Conservation (phyloP, 37 sponge, comb jelly and placozoan genomes). For the Amphimedon queenslandica region DNA sequence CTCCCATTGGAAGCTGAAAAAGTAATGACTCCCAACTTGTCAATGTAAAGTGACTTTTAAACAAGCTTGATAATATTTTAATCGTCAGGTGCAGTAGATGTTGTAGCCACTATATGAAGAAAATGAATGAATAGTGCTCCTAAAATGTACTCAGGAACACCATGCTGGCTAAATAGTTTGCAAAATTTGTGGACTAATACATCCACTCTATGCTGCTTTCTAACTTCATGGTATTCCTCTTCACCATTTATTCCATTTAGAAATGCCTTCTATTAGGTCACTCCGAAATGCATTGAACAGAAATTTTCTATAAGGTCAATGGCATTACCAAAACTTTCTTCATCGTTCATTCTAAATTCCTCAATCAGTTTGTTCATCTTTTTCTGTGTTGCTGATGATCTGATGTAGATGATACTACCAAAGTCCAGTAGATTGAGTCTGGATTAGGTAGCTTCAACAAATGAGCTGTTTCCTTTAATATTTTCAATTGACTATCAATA, state of each 20-base stretch:
- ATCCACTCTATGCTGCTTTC: background rate
- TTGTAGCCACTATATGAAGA: background rate
- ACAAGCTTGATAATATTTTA: background rate
- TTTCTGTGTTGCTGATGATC: slow-evolving; percentile 51
- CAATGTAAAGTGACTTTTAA: background rate
- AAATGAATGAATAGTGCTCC: background rate
- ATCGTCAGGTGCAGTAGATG: background rate
- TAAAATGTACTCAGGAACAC: slow-evolving; percentile 9
- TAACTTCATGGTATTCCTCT: background rate
- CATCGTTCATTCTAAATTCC: slow-evolving; percentile 29
- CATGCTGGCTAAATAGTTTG: slow-evolving; percentile 6
- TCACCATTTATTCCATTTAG: background rate
- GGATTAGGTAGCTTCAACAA: slow-evolving; percentile 36
- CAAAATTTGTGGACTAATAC: slow-evolving; percentile 6
- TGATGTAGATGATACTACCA: slow-evolving; percentile 42
- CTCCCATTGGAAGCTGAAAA: slow-evolving; percentile 41
- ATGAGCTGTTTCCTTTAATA: slow-evolving; percentile 18
- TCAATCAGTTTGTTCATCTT: slow-evolving; percentile 38
- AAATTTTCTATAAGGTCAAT: slow-evolving; percentile 40
- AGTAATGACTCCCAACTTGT: slow-evolving; percentile 50
- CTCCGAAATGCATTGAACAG: slow-evolving; percentile 59
- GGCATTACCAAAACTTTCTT: slow-evolving; percentile 22
- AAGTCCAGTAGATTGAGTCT: slow-evolving; percentile 43
- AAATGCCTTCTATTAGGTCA: slow-evolving; percentile 50
- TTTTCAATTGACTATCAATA: slow-evolving; percentile 34